Base-by-base conservation (phyloP, 2,797 vertebrate genomes). In the Tarsius wallacei region DNA sequence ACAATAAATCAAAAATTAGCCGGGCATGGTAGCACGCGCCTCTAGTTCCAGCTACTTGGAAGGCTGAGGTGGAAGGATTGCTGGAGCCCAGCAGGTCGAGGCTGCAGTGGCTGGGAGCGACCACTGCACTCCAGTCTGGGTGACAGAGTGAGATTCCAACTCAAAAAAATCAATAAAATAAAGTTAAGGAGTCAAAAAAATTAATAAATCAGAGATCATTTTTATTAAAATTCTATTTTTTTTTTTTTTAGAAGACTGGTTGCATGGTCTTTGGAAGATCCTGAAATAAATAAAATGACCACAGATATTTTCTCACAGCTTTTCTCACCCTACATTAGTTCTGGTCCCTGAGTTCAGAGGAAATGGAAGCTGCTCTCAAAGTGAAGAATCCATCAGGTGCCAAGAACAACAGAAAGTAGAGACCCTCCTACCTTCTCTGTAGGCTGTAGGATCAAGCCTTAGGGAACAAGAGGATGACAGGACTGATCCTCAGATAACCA, bases 221-320 rank as follows among this genome's bases (percentile, higher is more conserved):
- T 96, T 88, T 82, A 80, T 91, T 96, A 82, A 71, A 96, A 85
- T 68, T 59, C n/a, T n/a, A n/a, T n/a, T 91, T 22, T 95, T 31
- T 77, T 21, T n/a, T 78, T 95, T 89, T 87, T 83, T 87, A 31
- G 42, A 96, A 89, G 70, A 94, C 55, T 87, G 61, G 28, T 22
- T 93, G 24, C 28, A 85, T 24, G 33, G 63, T 51, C 81, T 96
- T 87, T 92, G 53, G 42, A 92, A 95, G 73, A 87, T 47, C 16
- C 26, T 77, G 21, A 10, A 85, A 63, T 57, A 53, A 90, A 68
- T 87, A 91, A 91, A 85, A 90, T 74, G 73, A 74, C 26, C 10
- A 71, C 12, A 11, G 3, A 66, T 24, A 49, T n/a, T 91, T 91
- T 66, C 70, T 95, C 53, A 89, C 22, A 68, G 12, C 28, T 61